Conservation (phyloP, 2,888 invertebrate genomes). For the Eretmocerus hayati region DNA sequence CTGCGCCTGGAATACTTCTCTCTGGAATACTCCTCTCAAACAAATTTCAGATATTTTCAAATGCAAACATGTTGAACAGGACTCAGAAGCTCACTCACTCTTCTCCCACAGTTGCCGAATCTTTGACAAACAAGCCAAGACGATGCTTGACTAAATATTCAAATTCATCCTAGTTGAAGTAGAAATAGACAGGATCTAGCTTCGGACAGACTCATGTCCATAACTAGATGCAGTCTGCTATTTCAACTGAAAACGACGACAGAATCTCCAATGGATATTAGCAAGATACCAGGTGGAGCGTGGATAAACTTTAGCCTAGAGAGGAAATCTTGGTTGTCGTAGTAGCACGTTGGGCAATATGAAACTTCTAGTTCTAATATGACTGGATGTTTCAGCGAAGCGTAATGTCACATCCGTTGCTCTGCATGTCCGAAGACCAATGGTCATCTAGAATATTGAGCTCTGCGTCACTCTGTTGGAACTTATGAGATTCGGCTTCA, state of each 20-base stretch:
- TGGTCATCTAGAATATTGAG: constrained; percentile 48
- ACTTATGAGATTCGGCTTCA: constrained; percentile 46
- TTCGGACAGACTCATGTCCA: too few relatives aligned
- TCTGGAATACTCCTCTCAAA: too few relatives aligned
- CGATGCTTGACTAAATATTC: too few relatives aligned
- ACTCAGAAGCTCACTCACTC: too few relatives aligned
- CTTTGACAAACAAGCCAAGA: too few relatives aligned
- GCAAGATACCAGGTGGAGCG: constrained; percentile 37
- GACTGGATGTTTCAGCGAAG: constrained; percentile 45
- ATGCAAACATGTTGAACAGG: too few relatives aligned
- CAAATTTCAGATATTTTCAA: too few relatives aligned
- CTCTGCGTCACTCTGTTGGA: constrained; percentile 41
- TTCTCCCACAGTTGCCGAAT: too few relatives aligned
- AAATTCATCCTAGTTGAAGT: too few relatives aligned
- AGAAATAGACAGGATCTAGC: too few relatives aligned
- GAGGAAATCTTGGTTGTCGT: constrained; percentile 22
- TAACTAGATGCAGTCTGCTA: too few relatives aligned
- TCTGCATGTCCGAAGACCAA: constrained; percentile 25
- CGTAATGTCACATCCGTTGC: constrained; percentile 44
- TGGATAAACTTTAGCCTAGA: constrained; percentile 32
- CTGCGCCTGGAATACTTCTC: too few relatives aligned
- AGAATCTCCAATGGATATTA: constrained; percentile 34
- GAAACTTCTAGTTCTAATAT: constrained; percentile 45
- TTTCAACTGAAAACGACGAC: background rate
- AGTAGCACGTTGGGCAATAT: constrained; percentile 33